Base-by-base conservation (phyloP, 2,888 invertebrate species). In the Bruchidius siliquastri region DNA sequence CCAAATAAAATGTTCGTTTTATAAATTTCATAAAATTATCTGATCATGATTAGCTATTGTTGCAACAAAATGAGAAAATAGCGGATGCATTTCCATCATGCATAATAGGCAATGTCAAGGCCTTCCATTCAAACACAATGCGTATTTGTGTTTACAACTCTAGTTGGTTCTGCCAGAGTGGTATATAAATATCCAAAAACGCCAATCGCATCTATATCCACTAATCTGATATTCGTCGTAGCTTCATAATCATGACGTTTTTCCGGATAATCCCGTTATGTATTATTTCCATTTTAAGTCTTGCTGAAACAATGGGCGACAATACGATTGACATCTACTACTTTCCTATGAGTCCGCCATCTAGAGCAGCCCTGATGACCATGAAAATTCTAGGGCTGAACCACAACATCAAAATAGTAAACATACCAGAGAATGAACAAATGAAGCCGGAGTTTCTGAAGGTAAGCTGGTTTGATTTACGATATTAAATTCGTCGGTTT, bases 371-470 rank as follows among this genome's bases (percentile, higher is more conserved):
- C 71, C 87, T 92, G 79, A 87, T 93, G 81, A 86, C 91, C 2
- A 91, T 92, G 0, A 90, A 89, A 81, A 90, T 90, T 21, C 86
- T 93, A 22, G 92, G 92, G 76, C 84, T 93, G 26, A 90, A 90
- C 81, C 86, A 92, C 66, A 92, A 92, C 85, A 85, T 92, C 32
- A 93, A 92, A 83, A 83, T 87, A 21, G 85, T 91, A 3, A 90
- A 93, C 81, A 82, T 92, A 0, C 83, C 89, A 75, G 88, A 88
- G 66, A 91, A 91, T 0, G 93, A 92, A 70, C 90, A 92, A 72
- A 84, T 91, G 82, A 90, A 88, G 73, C 91, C 92, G 0, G 92
- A 92, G 75, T 94, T 88, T 83, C 74, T 91, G 67, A 90, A 92
- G 90, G 93, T 93, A 85, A 71, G 70, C 20, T 0, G n/a, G 67